Evolutionary conservation across 2,113 vertebrate species (phyloP).

Genomic region (Buteo buteo): DNA sequence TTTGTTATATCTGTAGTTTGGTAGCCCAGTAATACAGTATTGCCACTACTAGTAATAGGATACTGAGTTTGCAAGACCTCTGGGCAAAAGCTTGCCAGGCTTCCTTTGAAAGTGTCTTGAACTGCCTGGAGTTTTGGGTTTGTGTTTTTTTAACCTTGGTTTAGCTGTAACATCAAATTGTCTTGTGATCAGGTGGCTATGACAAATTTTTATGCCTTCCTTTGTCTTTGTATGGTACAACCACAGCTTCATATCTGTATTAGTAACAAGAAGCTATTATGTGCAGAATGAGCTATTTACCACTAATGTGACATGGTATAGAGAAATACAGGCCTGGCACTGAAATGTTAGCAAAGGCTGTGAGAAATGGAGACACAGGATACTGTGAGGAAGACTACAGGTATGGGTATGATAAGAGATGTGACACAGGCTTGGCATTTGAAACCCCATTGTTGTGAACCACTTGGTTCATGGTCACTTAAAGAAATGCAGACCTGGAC

Average conservation of each 20-base stretch:
- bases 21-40: neutral
- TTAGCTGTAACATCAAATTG: neutral
- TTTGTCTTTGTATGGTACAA: neutral
- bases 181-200: neutral
- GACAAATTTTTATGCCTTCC: neutral
- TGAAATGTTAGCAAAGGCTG: neutral
- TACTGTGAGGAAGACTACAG: neutral
- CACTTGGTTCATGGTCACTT: neutral
- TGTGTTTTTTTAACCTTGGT: neutral
- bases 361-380: neutral
- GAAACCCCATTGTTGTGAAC: neutral
- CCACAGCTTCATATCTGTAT: neutral
- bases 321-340: neutral
- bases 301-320: accelerated
- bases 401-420: neutral
- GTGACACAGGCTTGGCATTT: neutral
- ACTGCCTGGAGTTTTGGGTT: neutral
- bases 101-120: neutral
- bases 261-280: neutral
- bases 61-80: neutral
- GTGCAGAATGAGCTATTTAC: neutral
- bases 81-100: neutral
- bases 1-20: neutral
- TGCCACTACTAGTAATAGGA: neutral
- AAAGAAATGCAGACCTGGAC: neutral